phyloP scores from a whole-genome alignment of 1,140 invertebrate genomes.

The Micrasema minimum region DNA sequence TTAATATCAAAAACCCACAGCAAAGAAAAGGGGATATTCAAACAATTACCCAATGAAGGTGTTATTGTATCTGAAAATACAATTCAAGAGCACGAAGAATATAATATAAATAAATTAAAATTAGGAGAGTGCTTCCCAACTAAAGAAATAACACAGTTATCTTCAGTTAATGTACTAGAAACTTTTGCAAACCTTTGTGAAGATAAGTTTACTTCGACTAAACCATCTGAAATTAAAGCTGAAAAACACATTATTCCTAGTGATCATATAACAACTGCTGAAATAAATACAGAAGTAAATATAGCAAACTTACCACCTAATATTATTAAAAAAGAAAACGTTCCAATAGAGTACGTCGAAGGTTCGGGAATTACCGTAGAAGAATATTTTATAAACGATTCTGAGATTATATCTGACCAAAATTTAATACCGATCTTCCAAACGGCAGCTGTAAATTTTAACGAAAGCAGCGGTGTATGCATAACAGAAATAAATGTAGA shows the following conservation, averaged over 20 bases:
- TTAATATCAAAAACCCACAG: constrained; percentile 55
- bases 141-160: constrained; percentile 36
- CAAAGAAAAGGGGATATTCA: constrained; percentile 58
- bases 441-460: constrained; percentile 60
- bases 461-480: constrained; percentile 62
- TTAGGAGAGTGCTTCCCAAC: constrained; percentile 49
- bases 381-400: constrained; percentile 57
- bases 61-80: constrained; percentile 62
- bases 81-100: constrained; percentile 61
- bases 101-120: constrained; percentile 57
- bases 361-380: constrained; percentile 55
- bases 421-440: constrained; percentile 55
- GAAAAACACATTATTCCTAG: constrained; percentile 54
- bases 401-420: constrained; percentile 52
- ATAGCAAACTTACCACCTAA: constrained; percentile 41
- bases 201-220: constrained; percentile 50
- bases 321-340: constrained; percentile 55
- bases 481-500: constrained; percentile 63
- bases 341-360: constrained; percentile 56
- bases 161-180: constrained; percentile 47
- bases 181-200: constrained; percentile 54
- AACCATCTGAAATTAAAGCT: constrained; percentile 54
- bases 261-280: constrained; percentile 53
- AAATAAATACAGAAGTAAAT: constrained; percentile 55
- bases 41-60: constrained; percentile 65